Evolutionary conservation across 2,888 invertebrate genomes (phyloP).

Genomic region (Ellobium chinense): DNA sequence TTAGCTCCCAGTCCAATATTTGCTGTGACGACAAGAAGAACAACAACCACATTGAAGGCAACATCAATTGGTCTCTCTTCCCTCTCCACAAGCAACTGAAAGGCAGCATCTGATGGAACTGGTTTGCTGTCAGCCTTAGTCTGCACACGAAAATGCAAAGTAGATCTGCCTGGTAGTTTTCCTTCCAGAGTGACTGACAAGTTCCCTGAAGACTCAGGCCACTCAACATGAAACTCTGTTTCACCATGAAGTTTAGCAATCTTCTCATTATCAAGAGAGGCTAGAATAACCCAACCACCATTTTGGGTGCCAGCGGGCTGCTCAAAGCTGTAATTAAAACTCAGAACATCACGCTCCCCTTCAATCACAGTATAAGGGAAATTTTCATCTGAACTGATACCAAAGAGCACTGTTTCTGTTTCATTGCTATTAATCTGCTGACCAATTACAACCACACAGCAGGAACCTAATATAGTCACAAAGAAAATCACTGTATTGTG

Average conservation of each 20-base stretch:
- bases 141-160: neutral
- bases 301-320: too few relatives aligned
- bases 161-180: neutral
- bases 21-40: conserved; percentile 65
- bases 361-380: conserved; percentile 23
- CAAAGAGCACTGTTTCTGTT: neutral
- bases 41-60: conserved; percentile 61
- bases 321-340: conserved; percentile 9
- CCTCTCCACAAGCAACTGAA: conserved; percentile 51
- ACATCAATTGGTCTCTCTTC: conserved; percentile 56
- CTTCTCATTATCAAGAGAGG: conserved; percentile 5
- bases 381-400: neutral
- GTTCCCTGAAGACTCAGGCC: neutral
- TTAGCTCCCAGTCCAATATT: conserved; percentile 80
- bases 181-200: neutral
- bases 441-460: too few relatives aligned
- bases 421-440: too few relatives aligned
- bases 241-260: neutral
- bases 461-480: too few relatives aligned
- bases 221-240: neutral
- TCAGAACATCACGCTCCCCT: neutral
- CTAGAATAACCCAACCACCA: neutral
- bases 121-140: neutral
- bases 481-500: too few relatives aligned
- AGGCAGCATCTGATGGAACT: neutral